phyloP scores from a whole-genome alignment of 2,797 vertebrate species.

The Xenops minutus region DNA sequence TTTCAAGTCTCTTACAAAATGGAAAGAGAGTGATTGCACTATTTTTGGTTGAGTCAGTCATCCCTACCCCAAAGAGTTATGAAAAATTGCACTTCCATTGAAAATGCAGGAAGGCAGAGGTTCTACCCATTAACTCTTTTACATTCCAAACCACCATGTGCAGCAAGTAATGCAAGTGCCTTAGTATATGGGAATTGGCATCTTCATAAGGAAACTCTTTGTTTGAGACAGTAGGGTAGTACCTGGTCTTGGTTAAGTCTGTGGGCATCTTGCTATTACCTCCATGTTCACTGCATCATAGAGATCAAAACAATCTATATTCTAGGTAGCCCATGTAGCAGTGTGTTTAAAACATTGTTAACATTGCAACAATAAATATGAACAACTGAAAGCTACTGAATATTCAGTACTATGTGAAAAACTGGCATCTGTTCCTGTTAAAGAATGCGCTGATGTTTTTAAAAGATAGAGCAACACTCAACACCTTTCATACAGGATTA shows the following conservation, averaged over 20 bases:
- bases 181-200: neutral
- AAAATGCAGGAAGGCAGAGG: neutral
- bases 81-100: neutral
- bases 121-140: neutral
- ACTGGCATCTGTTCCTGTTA: neutral
- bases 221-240: neutral
- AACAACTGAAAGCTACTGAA: constrained; percentile 5
- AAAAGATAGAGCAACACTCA: neutral
- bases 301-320: neutral
- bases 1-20: neutral
- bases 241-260: neutral
- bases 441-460: constrained; percentile 8
- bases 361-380: neutral
- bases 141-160: neutral
- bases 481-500: neutral
- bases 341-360: neutral
- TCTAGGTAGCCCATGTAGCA: neutral
- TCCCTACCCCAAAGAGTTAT: neutral
- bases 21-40: neutral
- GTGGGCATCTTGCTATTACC: neutral
- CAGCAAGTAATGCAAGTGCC: neutral
- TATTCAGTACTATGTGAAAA: neutral
- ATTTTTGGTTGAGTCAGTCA: neutral
- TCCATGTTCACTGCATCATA: neutral
- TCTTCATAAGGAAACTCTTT: neutral